Conservation (phyloP, 2,888 invertebrate genomes). For the Lasioglossum marginatum region DNA sequence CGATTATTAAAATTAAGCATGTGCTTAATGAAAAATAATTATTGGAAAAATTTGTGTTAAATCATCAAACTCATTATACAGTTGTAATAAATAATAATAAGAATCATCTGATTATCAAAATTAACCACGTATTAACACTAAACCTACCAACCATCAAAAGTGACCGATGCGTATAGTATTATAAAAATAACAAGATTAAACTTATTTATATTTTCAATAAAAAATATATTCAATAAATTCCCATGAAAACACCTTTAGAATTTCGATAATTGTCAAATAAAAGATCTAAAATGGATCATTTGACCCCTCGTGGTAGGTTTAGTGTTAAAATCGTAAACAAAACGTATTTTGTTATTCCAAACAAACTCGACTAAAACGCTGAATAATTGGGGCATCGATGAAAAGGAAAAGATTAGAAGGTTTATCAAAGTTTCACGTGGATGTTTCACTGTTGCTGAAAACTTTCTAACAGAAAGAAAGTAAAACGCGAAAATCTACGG, state of each 20-base stretch:
- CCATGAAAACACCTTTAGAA: too few relatives aligned
- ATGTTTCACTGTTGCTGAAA: slow-evolving; percentile 1
- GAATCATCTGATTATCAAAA: neutral
- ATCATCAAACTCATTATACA: neutral
- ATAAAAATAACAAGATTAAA: too few relatives aligned
- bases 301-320: too few relatives aligned
- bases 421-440: neutral
- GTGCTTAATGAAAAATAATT: too few relatives aligned
- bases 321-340: neutral
- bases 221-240: too few relatives aligned
- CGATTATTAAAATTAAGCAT: too few relatives aligned
- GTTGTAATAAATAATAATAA: neutral
- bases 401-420: neutral
- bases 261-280: too few relatives aligned
- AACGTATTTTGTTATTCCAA: slow-evolving; percentile 17
- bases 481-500: slow-evolving; percentile 8
- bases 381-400: neutral
- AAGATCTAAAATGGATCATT: too few relatives aligned
- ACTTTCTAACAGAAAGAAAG: slow-evolving; percentile 12
- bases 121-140: neutral
- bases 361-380: slow-evolving; percentile 23
- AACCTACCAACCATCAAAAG: too few relatives aligned
- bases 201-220: too few relatives aligned
- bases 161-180: too few relatives aligned
- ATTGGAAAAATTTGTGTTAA: too few relatives aligned